A percentile compares a stretch with the other conserved stretches of the same genome.
Conservation (phyloP, 2,888 invertebrate species). For the Dryomyza anilis region DNA sequence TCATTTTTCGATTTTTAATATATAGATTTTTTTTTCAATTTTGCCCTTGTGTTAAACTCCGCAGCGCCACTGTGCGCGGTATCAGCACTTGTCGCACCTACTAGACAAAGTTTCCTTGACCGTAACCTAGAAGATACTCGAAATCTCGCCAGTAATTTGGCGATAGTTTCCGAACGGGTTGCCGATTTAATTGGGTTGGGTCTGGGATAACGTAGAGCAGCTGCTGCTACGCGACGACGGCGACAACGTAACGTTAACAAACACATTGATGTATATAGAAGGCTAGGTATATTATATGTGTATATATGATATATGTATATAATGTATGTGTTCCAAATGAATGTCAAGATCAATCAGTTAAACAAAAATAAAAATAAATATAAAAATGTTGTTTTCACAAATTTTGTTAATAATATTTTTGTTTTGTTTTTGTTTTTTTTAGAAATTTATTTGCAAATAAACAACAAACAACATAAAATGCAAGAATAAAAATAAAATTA, state of each 20-base stretch:
- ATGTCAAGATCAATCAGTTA: conserved; percentile 21
- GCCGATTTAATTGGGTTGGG: neutral
- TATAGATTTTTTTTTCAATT: neutral
- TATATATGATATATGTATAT: neutral
- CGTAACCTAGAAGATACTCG: neutral
- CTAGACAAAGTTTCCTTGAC: conserved; percentile 3
- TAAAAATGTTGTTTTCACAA: conserved; percentile 7
- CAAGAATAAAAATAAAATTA: neutral
- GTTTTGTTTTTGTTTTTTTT: no score
- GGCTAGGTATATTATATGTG: neutral
- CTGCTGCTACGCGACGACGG: no score
- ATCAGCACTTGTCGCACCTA: no score
- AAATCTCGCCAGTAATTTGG: neutral
- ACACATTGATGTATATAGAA: neutral
- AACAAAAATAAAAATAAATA: neutral
- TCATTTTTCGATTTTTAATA: neutral
- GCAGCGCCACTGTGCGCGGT: no score
- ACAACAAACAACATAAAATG: no score
- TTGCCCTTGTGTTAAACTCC: no score
- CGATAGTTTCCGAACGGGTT: neutral
- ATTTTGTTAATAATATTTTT: neutral
- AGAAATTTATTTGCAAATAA: no score
- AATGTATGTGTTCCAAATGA: conserved; percentile 1
- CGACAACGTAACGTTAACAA: no score
- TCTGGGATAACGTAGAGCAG: no score